Percentiles rank a stretch among this genome's conserved stretches.
Evolutionary conservation across 1,140 invertebrate genomes (phyloP).

Genomic region (Drosophila hydei): DNA sequence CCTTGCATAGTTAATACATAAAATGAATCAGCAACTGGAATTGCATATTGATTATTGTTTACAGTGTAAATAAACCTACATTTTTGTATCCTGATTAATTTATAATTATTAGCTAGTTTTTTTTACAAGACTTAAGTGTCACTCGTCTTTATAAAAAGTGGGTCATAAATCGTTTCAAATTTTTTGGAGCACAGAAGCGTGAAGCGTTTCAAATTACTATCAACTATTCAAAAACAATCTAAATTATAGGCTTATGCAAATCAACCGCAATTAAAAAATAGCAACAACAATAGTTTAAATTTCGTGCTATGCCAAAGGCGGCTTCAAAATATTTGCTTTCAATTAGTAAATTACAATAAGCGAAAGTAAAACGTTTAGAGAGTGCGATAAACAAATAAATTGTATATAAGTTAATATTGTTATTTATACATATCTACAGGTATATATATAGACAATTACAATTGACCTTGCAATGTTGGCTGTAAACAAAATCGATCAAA

Average conservation of each 20-base stretch:
- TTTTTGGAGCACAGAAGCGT: conserved; percentile 17
- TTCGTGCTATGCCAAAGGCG: background rate
- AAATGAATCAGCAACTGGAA: conserved; percentile 7
- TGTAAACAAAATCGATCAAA: conserved; percentile 48
- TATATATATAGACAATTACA: conserved; percentile 32
- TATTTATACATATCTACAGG: background rate
- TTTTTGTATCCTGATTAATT: background rate
- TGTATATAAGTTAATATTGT: background rate
- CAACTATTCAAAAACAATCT: background rate
- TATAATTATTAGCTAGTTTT: background rate
- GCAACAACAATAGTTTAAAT: conserved; percentile 11
- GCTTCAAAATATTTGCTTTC: conserved; percentile 30
- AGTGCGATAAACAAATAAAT: conserved; percentile 36
- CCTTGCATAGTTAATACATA: background rate
- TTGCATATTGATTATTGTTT: background rate
- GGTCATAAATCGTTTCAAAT: conserved; percentile 34
- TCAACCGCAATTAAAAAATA: conserved; percentile 5
- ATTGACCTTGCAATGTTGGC: conserved; percentile 37
- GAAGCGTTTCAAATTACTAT: conserved; percentile 34
- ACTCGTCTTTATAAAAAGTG: conserved; percentile 4
- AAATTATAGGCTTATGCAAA: conserved; percentile 27
- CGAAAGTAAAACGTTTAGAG: conserved; percentile 56
- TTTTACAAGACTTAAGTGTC: background rate
- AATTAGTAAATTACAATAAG: conserved; percentile 50
- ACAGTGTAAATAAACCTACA: background rate